These are phyloP conservation scores for Mohoua ochrocephala DNA, from an alignment of 2,113 vertebrate species.

Conservation along the genomic window DNA sequence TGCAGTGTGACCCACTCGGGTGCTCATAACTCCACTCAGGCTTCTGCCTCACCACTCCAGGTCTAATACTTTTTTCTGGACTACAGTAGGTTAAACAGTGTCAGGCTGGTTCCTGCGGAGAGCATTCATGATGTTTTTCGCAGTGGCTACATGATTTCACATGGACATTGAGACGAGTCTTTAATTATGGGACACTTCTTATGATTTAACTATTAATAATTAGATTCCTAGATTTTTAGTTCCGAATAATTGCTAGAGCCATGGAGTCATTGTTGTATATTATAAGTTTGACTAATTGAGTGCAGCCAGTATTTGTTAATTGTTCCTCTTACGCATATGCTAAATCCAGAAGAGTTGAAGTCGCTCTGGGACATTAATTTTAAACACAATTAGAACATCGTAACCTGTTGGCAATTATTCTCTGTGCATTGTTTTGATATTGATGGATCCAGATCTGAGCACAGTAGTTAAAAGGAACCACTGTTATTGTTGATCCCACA, in stretches of 20 bases:
- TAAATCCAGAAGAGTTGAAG: background rate
- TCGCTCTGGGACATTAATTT: constrained; percentile 28
- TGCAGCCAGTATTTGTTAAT: background rate
- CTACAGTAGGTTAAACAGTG: background rate
- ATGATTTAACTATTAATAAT: constrained; percentile 7
- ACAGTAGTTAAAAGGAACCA: constrained; percentile 33
- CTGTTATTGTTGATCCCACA: constrained; percentile 33
- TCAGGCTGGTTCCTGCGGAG: background rate
- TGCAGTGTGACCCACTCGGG: background rate
- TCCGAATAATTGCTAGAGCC: background rate
- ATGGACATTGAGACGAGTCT: background rate
- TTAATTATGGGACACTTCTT: background rate
- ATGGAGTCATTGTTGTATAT: background rate
- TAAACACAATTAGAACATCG: constrained; percentile 9
- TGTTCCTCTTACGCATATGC: background rate
- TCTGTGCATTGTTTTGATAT: constrained; percentile 17
- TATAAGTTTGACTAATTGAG: constrained; percentile 3
- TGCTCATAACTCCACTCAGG: background rate
- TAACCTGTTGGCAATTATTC: constrained; percentile 19
- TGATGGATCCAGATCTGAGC: constrained; percentile 32
- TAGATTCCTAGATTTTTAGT: background rate
- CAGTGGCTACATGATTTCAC: background rate
- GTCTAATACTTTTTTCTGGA: background rate
- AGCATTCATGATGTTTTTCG: background rate
- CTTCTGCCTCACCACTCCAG: background rate